phyloP scores from a whole-genome alignment of 2,113 vertebrate genomes.

The Muntiacus reevesi region DNA sequence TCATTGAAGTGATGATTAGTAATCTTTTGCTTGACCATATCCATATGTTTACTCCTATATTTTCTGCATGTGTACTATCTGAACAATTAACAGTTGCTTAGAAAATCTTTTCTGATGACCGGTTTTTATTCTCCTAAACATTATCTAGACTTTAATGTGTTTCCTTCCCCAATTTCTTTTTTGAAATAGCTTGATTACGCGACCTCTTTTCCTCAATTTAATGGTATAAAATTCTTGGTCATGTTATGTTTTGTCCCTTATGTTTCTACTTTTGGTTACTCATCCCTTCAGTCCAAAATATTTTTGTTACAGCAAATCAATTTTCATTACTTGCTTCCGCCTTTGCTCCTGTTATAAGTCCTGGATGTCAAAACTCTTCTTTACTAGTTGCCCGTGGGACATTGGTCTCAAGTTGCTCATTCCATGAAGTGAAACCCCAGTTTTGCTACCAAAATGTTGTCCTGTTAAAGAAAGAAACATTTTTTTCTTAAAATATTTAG shows the following conservation, averaged over 20 bases:
- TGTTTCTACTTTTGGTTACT: conserved; percentile 59
- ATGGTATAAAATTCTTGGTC: conserved; percentile 36
- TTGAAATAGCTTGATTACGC: conserved; percentile 39
- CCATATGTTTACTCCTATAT: background rate
- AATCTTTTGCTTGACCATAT: conserved; percentile 10
- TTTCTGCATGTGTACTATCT: background rate
- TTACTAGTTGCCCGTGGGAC: background rate
- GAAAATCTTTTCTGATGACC: background rate
- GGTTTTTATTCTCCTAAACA: background rate
- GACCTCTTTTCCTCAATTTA: background rate
- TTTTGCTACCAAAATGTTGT: background rate
- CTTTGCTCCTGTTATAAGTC: background rate
- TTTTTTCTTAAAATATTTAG: background rate
- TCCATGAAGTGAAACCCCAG: background rate
- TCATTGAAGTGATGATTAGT: background rate
- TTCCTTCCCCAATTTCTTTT: conserved; percentile 23
- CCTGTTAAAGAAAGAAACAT: background rate
- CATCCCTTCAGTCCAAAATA: conserved; percentile 44
- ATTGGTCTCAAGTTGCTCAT: conserved; percentile 27
- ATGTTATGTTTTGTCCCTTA: conserved; percentile 38
- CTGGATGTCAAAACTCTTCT: background rate
- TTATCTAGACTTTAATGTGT: background rate
- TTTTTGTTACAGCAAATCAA: conserved; percentile 35
- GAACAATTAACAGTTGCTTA: background rate
- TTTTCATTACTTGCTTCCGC: conserved; percentile 23